Conservation (phyloP, 2,113 vertebrate species). For the Phycodurus eques region DNA sequence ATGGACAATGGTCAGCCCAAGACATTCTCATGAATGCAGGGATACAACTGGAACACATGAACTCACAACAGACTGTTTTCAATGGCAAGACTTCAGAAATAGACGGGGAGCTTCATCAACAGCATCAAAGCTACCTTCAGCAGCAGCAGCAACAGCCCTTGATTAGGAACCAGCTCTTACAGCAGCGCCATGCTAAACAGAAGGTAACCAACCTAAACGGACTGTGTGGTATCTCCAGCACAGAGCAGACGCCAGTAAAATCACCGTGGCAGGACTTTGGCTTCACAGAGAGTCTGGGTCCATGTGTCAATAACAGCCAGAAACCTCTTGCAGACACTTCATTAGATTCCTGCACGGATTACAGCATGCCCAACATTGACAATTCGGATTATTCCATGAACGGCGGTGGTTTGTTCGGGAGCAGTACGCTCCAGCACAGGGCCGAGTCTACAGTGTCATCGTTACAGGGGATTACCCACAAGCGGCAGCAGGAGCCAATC, state of each 20-base stretch:
- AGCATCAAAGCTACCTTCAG: constrained; percentile 49
- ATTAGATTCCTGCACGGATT: constrained; percentile 49
- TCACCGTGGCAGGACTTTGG: constrained; percentile 50
- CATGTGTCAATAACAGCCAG: constrained; percentile 48
- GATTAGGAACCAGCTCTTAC: constrained; percentile 44
- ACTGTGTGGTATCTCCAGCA: constrained; percentile 19
- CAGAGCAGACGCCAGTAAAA: constrained; percentile 21
- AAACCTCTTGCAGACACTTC: constrained; percentile 32
- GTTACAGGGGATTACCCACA: constrained; percentile 47
- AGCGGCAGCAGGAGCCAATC: constrained; percentile 51
- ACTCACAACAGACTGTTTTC: constrained; percentile 39
- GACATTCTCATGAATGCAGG: constrained; percentile 36
- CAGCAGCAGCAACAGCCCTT: constrained; percentile 33
- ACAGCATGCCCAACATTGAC: constrained; percentile 23
- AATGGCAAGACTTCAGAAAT: constrained; percentile 34
- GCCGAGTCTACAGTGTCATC: constrained; percentile 28
- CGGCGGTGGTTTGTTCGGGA: constrained; percentile 30
- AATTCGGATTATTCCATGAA: constrained; percentile 31
- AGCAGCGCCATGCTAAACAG: constrained; percentile 52
- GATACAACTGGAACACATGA: constrained; percentile 39
- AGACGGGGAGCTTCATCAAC: constrained; percentile 29
- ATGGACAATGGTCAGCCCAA: constrained; percentile 51
- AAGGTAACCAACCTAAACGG: constrained; percentile 48
- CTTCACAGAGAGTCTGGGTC: constrained; percentile 15
- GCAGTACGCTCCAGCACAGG: constrained; percentile 11